phyloP scores from a whole-genome alignment of 2,888 invertebrate genomes.

The Platycheirus albimanus region DNA sequence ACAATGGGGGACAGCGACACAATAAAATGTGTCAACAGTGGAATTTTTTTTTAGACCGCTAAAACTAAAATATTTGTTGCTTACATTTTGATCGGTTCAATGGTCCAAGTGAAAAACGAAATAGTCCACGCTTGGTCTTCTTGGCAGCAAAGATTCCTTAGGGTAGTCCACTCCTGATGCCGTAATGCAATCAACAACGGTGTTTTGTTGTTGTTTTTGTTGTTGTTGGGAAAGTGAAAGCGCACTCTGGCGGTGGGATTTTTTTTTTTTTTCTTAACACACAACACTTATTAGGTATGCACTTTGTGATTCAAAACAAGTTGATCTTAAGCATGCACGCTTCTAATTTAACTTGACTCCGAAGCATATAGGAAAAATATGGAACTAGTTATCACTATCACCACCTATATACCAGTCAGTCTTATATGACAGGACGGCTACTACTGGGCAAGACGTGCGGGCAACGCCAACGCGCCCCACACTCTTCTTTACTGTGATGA shows the following conservation, averaged over 20 bases:
- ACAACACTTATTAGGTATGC: conserved; percentile 53
- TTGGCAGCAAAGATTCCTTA: conserved; percentile 5
- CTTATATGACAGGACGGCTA: conserved; percentile 31
- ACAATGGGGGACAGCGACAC: conserved; percentile 44
- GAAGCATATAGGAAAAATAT: conserved; percentile 24
- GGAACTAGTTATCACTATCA: conserved; percentile 62
- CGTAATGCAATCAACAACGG: conserved; percentile 29
- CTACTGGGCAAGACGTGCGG: conserved; percentile 34
- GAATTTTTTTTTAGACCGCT: conserved; percentile 22
- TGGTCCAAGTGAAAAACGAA: conserved; percentile 40
- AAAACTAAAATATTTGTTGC: conserved; percentile 28
- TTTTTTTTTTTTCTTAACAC: conserved; percentile 59
- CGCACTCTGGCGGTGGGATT: conserved; percentile 58
- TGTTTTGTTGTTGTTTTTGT: conserved; percentile 7
- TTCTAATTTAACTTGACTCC: conserved; percentile 43
- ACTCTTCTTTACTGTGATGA: conserved; percentile 19
- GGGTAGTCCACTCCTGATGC: conserved; percentile 13
- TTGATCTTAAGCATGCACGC: conserved; percentile 34
- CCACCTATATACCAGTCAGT: conserved; percentile 39
- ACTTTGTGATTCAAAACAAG: conserved; percentile 49
- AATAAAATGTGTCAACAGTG: conserved; percentile 32
- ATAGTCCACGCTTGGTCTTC: conserved; percentile 44
- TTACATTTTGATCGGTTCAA: conserved; percentile 72
- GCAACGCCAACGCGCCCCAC: conserved; percentile 20
- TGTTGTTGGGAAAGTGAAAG: conserved; percentile 66